Percentiles rank a stretch among this genome's conserved stretches.
Evolutionary conservation across 2,113 vertebrate genomes (phyloP).

Genomic region (Chunga burmeisteri): DNA sequence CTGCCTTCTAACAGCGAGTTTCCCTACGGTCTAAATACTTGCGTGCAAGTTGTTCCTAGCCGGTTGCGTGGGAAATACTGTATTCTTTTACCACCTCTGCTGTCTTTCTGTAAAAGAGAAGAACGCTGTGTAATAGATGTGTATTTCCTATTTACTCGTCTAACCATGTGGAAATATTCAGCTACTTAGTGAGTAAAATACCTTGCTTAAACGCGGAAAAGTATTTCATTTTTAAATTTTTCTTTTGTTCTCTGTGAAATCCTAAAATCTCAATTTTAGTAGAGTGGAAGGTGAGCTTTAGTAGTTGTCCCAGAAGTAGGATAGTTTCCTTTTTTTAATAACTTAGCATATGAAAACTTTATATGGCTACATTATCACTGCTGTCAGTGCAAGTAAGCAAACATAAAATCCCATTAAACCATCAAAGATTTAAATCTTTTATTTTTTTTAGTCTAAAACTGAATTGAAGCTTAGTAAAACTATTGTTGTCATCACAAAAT

Average conservation of each 20-base stretch:
- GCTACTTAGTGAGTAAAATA: not conserved
- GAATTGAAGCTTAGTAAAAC: not conserved
- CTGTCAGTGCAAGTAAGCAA: not conserved
- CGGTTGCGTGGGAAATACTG: not conserved
- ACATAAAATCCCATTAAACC: not conserved
- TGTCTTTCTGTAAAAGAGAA: not conserved
- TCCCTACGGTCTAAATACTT: not conserved
- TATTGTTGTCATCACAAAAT: not conserved
- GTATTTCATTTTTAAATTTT: not conserved
- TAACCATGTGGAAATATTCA: not conserved
- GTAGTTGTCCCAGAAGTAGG: not conserved
- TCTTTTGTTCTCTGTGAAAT: not conserved
- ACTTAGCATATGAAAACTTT: not conserved
- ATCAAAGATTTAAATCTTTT: fast-evolving
- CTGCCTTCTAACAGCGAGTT: not conserved
- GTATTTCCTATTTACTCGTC: not conserved
- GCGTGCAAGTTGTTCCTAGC: not conserved
- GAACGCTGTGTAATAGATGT: not conserved
- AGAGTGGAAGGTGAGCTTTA: not conserved
- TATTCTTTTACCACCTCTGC: not conserved
- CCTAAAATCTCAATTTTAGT: not conserved
- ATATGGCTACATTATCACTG: not conserved
- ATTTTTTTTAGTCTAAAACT: not conserved
- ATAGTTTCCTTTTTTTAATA: not conserved
- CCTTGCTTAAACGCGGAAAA: not conserved